Base-by-base conservation (phyloP, 1,140 invertebrate genomes). In the Anthonomus grandis region DNA sequence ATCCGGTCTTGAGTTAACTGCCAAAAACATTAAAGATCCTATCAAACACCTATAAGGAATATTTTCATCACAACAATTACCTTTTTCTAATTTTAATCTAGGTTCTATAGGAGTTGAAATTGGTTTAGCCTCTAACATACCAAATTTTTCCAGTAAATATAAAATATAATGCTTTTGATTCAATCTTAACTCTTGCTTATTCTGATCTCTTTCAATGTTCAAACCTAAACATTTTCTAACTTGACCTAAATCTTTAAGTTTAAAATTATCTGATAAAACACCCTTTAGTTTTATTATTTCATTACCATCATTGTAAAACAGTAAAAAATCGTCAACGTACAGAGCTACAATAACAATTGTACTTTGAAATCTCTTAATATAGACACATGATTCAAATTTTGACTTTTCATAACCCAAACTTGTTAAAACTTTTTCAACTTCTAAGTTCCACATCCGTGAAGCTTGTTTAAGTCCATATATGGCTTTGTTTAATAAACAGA, bases 1-100 rank as follows among this genome's bases (percentile, higher is more conserved):
- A 65, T 79, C 76, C 27, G 76, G 76, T 48, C 78, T 60, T 5
- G 75, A 76, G 1, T 63, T 46, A 4, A 73, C 66, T 10, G 74
- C 57, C 5, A 77, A 52, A 62, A 77, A 78, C 63, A 78, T 69
- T 12, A 79, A 60, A 41, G 57, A 56, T 12, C 74, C 75, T 13
- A 78, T 66, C 4, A 70, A 42, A 27, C 76, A 45, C 53, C 69
- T 65, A 60, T 70, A 78, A 23, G 61, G 25, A 65, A 59, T 27
- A 19, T 31, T 53, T 8, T 50, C 23, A 25, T 9, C 19, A 39
- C 46, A 34, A 38, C 4, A 3, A 13, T 18, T n/a, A n/a, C 50
- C 51, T 12, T 36, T 23, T 19, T 21, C 18, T 44, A 12, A 37
- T 2, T 54, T 49, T 47, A 72, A 3, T 71, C 51, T 53, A 42